These are phyloP conservation scores for Neodontobutis hainanensis DNA, from an alignment of 2,113 vertebrate species.

Conservation along the genomic window DNA sequence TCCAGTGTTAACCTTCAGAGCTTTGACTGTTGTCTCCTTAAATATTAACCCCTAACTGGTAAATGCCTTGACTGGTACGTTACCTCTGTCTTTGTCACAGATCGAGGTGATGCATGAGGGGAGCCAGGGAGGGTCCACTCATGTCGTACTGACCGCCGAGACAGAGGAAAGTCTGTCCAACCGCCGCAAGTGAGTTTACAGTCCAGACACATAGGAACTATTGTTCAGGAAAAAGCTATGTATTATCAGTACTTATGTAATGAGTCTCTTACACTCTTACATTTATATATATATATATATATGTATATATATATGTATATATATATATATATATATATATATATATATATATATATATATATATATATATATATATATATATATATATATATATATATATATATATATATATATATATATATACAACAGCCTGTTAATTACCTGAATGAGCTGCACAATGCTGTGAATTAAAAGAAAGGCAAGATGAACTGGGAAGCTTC, in stretches of 20 bases:
- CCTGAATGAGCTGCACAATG: no score
- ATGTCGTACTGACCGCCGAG: slow-evolving; percentile 78
- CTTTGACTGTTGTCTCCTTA: neutral
- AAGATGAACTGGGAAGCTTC: no score
- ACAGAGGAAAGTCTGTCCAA: slow-evolving; percentile 85
- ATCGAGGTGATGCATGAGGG: slow-evolving; percentile 93
- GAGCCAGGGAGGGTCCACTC: slow-evolving; percentile 84
- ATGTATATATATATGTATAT: no score
- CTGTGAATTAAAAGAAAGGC: no score
- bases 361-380: no score
- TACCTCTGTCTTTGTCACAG: slow-evolving; percentile 64
- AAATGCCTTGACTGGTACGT: neutral
- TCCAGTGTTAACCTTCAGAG: neutral
- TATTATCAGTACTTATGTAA: neutral
- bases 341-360: no score
- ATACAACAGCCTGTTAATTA: no score
- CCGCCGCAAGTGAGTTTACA: slow-evolving; percentile 83
- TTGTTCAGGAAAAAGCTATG: neutral
- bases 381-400: no score
- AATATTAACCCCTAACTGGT: slow-evolving; percentile 10
- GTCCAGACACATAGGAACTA: neutral
- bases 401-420: no score
- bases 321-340: no score
- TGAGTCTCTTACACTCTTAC: no score
- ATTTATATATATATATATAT: no score